phyloP scores from a whole-genome alignment of 2,888 invertebrate genomes.

The Taenaris catops region DNA sequence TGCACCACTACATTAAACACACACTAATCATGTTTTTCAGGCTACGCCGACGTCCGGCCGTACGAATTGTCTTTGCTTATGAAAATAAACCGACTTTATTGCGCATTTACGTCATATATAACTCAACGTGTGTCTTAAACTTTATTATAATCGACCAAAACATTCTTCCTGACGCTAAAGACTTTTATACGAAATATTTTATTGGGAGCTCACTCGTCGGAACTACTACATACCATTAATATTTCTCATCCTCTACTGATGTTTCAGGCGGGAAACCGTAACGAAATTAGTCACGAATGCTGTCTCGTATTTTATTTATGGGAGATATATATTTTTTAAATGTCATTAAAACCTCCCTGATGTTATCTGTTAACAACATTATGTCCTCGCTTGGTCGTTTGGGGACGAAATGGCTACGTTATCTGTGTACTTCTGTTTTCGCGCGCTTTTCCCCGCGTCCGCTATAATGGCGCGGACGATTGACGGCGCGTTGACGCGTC shows the following conservation, averaged over 20 bases:
- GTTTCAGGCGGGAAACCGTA: conserved; percentile 3
- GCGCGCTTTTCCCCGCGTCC: conserved; percentile 43
- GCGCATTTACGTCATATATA: conserved; percentile 9
- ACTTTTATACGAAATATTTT: conserved; percentile 5
- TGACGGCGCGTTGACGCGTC: conserved; percentile 20
- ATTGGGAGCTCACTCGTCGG: conserved; percentile 8
- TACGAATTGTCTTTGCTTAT: conserved; percentile 20
- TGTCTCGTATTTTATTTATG: conserved; percentile 4
- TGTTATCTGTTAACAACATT: conserved; percentile 26
- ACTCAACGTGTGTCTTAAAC: conserved; percentile 9
- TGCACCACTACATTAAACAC: conserved; percentile 40
- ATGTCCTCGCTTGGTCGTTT: conserved; percentile 29
- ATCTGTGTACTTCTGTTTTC: conserved; percentile 33
- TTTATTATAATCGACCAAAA: conserved; percentile 10
- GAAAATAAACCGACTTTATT: conserved; percentile 15
- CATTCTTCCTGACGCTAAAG: conserved; percentile 10
- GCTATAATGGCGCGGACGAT: conserved; percentile 32
- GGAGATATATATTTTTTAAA: conserved; percentile 4
- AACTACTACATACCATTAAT: conserved; percentile 6
- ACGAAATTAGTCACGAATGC: conserved; percentile 6
- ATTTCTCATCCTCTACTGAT: conserved; percentile 6
- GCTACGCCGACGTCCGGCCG: conserved; percentile 21
- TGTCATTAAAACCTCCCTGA: conserved; percentile 12
- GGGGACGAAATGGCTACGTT: conserved; percentile 33
- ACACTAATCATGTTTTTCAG: conserved; percentile 33